Evolutionary conservation across 2,113 vertebrate genomes (phyloP).

Genomic region (Ammodytes marinus): DNA sequence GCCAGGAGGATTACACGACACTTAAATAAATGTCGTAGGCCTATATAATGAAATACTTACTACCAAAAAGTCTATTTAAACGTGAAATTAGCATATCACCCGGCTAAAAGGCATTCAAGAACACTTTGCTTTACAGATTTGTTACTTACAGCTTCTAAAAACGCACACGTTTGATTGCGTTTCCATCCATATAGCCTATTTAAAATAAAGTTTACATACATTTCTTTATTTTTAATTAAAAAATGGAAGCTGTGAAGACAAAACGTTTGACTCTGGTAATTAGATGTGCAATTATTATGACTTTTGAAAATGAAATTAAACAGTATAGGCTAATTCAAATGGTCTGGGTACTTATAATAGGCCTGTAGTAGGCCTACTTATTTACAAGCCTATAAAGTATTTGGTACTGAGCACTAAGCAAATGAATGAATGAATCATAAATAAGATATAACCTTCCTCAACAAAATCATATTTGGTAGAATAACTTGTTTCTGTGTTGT

Average conservation of each 20-base stretch:
- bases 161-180: neutral
- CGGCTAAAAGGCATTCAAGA: no score
- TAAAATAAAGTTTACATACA: neutral
- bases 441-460: no score
- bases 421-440: neutral
- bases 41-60: neutral
- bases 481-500: neutral
- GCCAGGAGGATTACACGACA: neutral
- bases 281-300: neutral
- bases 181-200: neutral
- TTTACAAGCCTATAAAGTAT: no score
- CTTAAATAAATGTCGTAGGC: neutral
- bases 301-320: neutral
- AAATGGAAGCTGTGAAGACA: neutral
- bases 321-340: no score
- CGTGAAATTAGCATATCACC: neutral
- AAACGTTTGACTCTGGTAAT: neutral
- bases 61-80: neutral
- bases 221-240: neutral
- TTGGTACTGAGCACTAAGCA: neutral
- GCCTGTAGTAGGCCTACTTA: no score
- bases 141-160: neutral
- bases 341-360: no score
- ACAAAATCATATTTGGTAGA: no score
- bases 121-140: neutral